Conservation (phyloP, 2,113 vertebrate species). For the Melozone crissalis region DNA sequence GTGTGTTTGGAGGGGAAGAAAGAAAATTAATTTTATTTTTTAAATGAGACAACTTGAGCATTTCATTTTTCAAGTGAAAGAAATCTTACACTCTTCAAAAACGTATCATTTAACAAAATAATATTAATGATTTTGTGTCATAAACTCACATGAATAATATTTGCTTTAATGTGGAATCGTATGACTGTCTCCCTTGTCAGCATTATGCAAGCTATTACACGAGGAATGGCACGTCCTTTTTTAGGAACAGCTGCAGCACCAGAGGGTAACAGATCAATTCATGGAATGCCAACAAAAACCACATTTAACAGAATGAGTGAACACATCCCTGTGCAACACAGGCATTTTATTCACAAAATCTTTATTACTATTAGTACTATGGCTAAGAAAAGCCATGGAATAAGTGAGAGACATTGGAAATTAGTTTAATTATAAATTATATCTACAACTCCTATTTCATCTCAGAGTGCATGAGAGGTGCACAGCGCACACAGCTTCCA, state of each 20-base stretch:
- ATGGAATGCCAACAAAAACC: neutral
- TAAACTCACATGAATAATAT: neutral
- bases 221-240: neutral
- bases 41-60: neutral
- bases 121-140: neutral
- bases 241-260: slow-evolving; percentile 3
- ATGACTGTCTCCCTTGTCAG: neutral
- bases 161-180: neutral
- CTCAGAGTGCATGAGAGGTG: neutral
- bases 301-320: neutral
- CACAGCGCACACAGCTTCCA: neutral
- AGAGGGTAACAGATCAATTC: neutral
- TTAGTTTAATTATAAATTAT: neutral
- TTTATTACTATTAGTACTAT: neutral
- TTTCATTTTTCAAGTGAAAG: neutral
- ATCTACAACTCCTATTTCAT: neutral
- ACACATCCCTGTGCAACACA: neutral
- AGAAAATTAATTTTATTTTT: slow-evolving; percentile 3
- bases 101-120: neutral
- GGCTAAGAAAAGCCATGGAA: neutral
- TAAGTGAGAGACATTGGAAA: neutral
- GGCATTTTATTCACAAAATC: neutral
- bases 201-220: neutral
- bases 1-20: neutral
- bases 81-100: neutral